Conservation (phyloP, 2,888 invertebrate species). For the Erynnis tages region DNA sequence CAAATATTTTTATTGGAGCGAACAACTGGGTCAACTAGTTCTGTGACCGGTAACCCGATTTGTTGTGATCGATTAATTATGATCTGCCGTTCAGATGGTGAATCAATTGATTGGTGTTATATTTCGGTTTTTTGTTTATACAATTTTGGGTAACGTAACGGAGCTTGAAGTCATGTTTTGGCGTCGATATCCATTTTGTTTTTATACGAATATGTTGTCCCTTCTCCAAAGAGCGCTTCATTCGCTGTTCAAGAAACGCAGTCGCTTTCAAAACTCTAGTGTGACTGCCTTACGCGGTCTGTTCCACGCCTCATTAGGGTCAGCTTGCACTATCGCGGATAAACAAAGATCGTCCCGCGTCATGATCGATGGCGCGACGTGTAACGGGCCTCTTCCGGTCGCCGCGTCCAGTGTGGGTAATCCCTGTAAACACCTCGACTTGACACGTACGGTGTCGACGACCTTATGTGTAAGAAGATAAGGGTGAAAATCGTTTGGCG, state of each 20-base stretch:
- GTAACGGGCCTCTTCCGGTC: constrained; percentile 59
- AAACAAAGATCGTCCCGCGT: constrained; percentile 42
- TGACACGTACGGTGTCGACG: background rate
- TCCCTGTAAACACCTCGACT: background rate
- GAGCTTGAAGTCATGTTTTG: no score
- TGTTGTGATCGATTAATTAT: no score
- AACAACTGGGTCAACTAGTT: constrained; percentile 54
- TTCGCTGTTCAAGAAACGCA: no score
- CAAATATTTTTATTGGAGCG: constrained; percentile 54
- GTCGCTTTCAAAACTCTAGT: no score
- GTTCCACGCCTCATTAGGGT: constrained; percentile 50
- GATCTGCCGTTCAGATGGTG: no score
- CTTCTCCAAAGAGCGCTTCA: no score
- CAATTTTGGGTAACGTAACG: no score
- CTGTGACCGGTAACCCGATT: no score
- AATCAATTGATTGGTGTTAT: no score
- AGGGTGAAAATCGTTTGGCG: background rate
- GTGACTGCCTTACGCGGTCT: constrained; percentile 2
- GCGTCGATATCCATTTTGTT: no score
- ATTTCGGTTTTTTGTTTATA: no score
- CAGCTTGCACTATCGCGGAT: constrained; percentile 39
- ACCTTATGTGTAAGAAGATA: background rate
- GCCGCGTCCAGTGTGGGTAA: constrained; percentile 26
- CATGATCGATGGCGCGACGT: constrained; percentile 49
- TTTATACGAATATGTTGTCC: no score